These are phyloP conservation scores for Aradophagus sp. DNA, from an alignment of 1,140 invertebrate genomes.

Conservation along the genomic window DNA sequence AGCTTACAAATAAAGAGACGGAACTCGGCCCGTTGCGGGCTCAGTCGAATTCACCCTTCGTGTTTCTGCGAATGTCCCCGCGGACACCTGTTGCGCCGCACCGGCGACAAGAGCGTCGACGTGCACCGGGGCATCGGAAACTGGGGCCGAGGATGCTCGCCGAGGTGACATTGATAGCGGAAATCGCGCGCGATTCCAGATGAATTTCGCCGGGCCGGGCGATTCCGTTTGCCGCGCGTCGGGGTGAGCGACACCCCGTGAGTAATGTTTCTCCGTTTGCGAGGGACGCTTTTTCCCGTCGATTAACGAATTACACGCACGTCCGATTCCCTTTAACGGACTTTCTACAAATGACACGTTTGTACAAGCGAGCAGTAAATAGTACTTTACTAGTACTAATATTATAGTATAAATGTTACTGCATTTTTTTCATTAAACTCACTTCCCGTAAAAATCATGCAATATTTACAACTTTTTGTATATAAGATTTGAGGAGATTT, in stretches of 20 bases:
- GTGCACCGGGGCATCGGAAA: constrained; percentile 31
- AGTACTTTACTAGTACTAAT: too few relatives aligned
- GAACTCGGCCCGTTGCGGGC: constrained; percentile 50
- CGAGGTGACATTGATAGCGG: constrained; percentile 47
- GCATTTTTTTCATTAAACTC: too few relatives aligned
- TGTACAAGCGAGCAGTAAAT: too few relatives aligned
- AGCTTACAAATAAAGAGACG: constrained; percentile 75
- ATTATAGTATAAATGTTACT: too few relatives aligned
- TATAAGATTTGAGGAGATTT: too few relatives aligned
- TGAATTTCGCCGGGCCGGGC: constrained; percentile 40
- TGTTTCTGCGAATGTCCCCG: constrained; percentile 75
- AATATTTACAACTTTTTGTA: too few relatives aligned
- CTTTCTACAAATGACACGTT: constrained; percentile 43
- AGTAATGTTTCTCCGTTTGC: constrained; percentile 71
- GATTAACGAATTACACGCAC: constrained; percentile 48
- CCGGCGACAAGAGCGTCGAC: constrained; percentile 33
- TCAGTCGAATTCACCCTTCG: constrained; percentile 62
- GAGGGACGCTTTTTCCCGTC: constrained; percentile 47
- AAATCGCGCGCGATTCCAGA: constrained; percentile 59
- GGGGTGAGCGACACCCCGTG: constrained; percentile 67
- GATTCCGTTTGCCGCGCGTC: too few relatives aligned
- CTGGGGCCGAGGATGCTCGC: constrained; percentile 29
- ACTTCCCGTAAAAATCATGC: too few relatives aligned
- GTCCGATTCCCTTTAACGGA: constrained; percentile 31
- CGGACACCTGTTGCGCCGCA: constrained; percentile 72